These are phyloP conservation scores for Hafferia zeledoni DNA, from an alignment of 2,797 vertebrate species.

Conservation along the genomic window DNA sequence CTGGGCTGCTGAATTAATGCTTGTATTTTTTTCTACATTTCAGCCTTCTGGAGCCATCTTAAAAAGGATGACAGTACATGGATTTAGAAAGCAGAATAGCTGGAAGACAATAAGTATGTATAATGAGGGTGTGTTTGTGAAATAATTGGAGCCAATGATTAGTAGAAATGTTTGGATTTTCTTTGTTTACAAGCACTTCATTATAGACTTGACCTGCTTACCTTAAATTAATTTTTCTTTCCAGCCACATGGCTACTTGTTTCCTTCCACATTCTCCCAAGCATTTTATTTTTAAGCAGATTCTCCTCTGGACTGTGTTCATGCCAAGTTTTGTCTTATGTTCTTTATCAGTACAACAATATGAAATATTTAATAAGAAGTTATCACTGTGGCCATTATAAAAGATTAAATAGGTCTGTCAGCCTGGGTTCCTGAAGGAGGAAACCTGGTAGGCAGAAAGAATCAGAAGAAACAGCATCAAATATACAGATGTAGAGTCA, in stretches of 20 bases:
- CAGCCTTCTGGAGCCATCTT: background rate
- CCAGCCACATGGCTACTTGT: background rate
- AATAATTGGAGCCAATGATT: background rate
- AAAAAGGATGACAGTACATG: background rate
- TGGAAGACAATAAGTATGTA: background rate
- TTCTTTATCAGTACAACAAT: slow-evolving; percentile 73
- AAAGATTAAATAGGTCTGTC: slow-evolving; percentile 76
- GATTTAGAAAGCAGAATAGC: background rate
- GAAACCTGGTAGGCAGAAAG: slow-evolving; percentile 25
- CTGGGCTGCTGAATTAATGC: background rate
- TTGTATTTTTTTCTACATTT: background rate
- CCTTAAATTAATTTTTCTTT: slow-evolving; percentile 23
- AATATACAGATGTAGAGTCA: background rate
- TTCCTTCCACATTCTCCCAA: slow-evolving; percentile 37
- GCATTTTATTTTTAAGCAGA: slow-evolving; percentile 63
- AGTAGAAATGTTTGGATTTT: background rate
- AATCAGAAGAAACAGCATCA: slow-evolving; percentile 15
- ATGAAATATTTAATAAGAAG: slow-evolving; percentile 82
- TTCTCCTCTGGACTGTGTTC: slow-evolving; percentile 13
- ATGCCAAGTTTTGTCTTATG: slow-evolving; percentile 70
- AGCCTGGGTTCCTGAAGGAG: slow-evolving; percentile 27
- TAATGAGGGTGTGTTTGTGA: background rate
- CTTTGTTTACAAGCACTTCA: background rate
- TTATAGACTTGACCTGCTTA: slow-evolving; percentile 11
- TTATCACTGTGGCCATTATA: slow-evolving; percentile 75